Conservation (phyloP, 2,113 vertebrate genomes). For the Alces alces region DNA sequence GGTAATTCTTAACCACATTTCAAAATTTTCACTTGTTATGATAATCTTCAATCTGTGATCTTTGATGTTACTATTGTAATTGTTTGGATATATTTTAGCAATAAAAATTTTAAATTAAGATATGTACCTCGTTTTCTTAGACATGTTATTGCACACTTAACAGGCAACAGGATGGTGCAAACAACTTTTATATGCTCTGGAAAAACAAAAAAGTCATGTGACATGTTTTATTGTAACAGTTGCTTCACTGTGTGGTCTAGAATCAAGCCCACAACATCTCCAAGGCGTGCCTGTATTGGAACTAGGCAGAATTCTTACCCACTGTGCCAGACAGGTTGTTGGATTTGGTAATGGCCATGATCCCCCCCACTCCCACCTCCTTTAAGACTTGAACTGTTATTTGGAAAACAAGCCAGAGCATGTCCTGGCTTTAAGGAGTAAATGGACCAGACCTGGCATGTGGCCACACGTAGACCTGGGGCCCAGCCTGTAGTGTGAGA, state of each 20-base stretch:
- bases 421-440: background rate
- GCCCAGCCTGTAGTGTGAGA: background rate
- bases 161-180: background rate
- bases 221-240: background rate
- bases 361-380: background rate
- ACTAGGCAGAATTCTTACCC: background rate
- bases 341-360: background rate
- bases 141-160: background rate
- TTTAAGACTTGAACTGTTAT: background rate
- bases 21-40: background rate
- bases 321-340: rapidly evolving
- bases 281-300: background rate
- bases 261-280: background rate
- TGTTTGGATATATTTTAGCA: background rate
- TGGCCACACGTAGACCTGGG: no score
- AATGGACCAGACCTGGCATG: background rate
- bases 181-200: background rate
- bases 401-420: background rate
- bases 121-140: background rate
- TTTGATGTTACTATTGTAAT: background rate
- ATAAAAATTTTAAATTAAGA: background rate
- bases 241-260: background rate
- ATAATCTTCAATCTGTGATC: background rate
- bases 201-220: background rate
- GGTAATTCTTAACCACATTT: background rate